Base-by-base conservation (phyloP, 2,797 vertebrate species). In the Pantherophis alleghaniensis region DNA sequence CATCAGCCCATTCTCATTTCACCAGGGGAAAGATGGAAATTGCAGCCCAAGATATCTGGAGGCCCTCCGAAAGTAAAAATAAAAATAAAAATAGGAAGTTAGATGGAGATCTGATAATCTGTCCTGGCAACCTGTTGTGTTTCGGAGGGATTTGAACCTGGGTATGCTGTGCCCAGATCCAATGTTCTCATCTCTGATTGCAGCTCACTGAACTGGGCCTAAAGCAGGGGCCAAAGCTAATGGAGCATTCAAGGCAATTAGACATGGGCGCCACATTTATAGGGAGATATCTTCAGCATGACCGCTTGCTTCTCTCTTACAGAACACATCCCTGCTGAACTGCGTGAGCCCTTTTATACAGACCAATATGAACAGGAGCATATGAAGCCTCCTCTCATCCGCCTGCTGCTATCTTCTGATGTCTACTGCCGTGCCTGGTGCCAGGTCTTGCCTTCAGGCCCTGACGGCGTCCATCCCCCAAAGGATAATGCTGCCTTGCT, bases 321-420 rank as follows among this genome's bases (percentile, higher is more conserved):
- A 98, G 99, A 99, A 93, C 98, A 98, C n/a, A 98, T 99, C 90
- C 99, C 99, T 2, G 97, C 97, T 87, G 99, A 99, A 97, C 98
- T 99, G 94, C 98, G 98, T 93, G 98, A 99, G 88, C 99, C 99
- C n/a, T 99, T 99, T 98, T 99, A 99, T 97, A 98, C 98, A 0
- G 99, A 99, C 97, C 99, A 99, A 97, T 99, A 99, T 57, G 99
- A 99, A 88, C 99, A 99, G 97, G 99, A 99, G 96, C 99, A 99
- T 94, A 98, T 99, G 92, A 99, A 99, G 96, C 99, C 99, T 0
- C 99, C 99, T 0, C 98, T 99, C 96, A 98, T 98, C 0, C 97
- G 98, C 90, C 98, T 99, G 89, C 97, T 99, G 87, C 98, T 98
- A 83, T 98, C 98, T 1, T 98, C 98, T 0, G 99, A 99, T 95